These are phyloP conservation scores for Hedychridium roseum DNA, from an alignment of 2,888 invertebrate genomes.

Conservation along the genomic window DNA sequence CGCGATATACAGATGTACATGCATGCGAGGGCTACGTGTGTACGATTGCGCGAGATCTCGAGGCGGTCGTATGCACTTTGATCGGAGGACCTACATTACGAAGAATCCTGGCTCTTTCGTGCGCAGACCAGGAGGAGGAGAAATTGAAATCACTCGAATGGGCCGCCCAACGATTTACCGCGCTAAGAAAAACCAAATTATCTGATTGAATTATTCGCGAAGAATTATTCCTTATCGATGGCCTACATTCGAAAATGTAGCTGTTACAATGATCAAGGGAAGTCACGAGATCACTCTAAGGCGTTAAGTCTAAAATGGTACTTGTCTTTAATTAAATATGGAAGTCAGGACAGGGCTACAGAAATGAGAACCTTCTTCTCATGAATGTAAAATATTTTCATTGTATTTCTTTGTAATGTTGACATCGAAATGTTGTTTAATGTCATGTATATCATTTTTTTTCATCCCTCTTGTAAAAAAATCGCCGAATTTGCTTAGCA, in stretches of 20 bases:
- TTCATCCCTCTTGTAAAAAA: slow-evolving; percentile 14
- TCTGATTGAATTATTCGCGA: no score
- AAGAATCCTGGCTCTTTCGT: slow-evolving; percentile 27
- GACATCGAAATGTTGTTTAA: not conserved
- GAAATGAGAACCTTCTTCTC: no score
- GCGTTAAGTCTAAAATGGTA: no score
- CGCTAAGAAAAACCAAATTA: slow-evolving; percentile 22
- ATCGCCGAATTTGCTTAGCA: not conserved
- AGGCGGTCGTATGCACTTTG: slow-evolving; percentile 41
- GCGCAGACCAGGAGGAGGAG: slow-evolving; percentile 19
- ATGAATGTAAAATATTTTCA: not conserved
- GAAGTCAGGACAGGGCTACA: no score
- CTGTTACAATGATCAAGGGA: no score
- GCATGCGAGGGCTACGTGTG: slow-evolving; percentile 42
- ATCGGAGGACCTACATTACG: slow-evolving; percentile 39
- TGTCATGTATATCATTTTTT: slow-evolving; percentile 16
- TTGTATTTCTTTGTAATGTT: not conserved
- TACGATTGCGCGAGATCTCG: slow-evolving; percentile 47
- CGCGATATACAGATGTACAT: slow-evolving; percentile 46
- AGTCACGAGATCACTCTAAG: no score
- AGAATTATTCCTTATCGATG: no score
- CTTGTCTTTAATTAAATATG: no score
- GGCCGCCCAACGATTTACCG: no score
- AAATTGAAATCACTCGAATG: slow-evolving; percentile 41
- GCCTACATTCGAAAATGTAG: no score